Evolutionary conservation across 2,888 invertebrate species (phyloP), one percentile per base, ranked within the genome.

Genomic region (Acanthosoma haemorrhoidale): DNA sequence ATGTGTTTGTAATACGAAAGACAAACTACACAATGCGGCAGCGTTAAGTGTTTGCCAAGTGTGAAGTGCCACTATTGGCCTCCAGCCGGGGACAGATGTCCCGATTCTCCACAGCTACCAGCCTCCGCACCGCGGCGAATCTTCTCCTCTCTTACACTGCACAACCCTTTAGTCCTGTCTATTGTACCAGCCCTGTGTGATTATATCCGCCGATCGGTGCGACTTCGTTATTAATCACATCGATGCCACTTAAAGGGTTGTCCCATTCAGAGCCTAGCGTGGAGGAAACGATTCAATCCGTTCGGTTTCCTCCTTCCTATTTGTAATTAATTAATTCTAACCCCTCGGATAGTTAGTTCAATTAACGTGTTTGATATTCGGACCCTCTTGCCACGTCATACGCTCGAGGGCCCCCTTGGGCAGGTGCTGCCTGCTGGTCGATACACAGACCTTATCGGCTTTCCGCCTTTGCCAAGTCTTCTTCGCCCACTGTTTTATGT

Each of bases 11-110:
- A n/a, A n/a, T n/a, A n/a, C n/a, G 51, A 51, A 51, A 9, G 25
- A 51, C n/a, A 13, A 13, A 8, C 43, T 25, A 13, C 21, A 13
- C n/a, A n/a, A n/a, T n/a, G 43, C 43, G 25, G 51, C n/a, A 3
- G n/a, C n/a, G 25, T n/a, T 51, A 51, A 51, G 51, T 51, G 51
- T 51, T 51, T 51, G 29, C 51, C 13, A 51, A 51, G 51, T 51
- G 51, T 51, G 51, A 51, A 51, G 51, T 51, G 51, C 25, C n/a
- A 6, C 5, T n/a, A 6, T 25, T 21, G 29, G 51, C 6, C 25
- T 25, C 5, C 2, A 4, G 2, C 51, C 51, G 16, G 25, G 51
- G 51, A 51, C 51, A 51, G 51, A 51, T 51, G 51, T 51, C 25
- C n/a, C 18, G 51, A 51, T 51, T 51, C 51, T 21, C 51, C 51